These are phyloP conservation scores for Hycleus phaleratus DNA, from an alignment of 1,140 invertebrate genomes.

Conservation along the genomic window DNA sequence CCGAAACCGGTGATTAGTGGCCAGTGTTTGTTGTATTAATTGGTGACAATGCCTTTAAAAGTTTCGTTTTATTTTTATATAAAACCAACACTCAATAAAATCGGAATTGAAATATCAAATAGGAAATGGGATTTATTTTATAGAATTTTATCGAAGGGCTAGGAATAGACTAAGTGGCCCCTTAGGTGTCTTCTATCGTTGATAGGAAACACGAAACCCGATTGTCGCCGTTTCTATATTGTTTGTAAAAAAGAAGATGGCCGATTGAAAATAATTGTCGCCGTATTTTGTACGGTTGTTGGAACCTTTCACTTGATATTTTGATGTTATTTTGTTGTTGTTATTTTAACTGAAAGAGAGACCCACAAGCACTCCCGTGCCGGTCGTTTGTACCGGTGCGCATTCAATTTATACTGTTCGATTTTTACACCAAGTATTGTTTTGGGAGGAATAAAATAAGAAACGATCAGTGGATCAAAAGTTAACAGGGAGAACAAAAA, in stretches of 20 bases:
- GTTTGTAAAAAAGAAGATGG: conserved; percentile 23
- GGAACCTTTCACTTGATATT: no score
- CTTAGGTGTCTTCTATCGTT: conserved; percentile 8
- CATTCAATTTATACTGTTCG: conserved; percentile 34
- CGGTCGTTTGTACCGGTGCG: conserved; percentile 24
- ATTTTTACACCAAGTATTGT: conserved; percentile 28
- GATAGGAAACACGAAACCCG: conserved; percentile 27
- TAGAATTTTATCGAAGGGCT: conserved; percentile 5
- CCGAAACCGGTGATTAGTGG: conserved; percentile 15
- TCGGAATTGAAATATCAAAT: no score
- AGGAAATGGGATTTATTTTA: conserved; percentile 26
- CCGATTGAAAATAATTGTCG: conserved; percentile 36
- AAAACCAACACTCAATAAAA: background rate
- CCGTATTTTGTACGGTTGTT: conserved; percentile 30
- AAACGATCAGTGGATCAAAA: conserved; percentile 6
- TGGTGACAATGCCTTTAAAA: conserved; percentile 11
- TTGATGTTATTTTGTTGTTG: conserved; percentile 12
- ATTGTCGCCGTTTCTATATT: conserved; percentile 10
- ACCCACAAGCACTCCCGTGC: conserved; percentile 23
- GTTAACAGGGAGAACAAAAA: no score
- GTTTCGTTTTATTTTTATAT: conserved; percentile 5
- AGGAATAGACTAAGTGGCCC: conserved; percentile 25
- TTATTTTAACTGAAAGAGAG: conserved; percentile 21
- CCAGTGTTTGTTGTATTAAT: conserved; percentile 17
- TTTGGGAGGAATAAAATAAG: conserved; percentile 31